Evolutionary conservation across 2,113 vertebrate genomes (phyloP).

Genomic region (Takifugu bimaculatus): DNA sequence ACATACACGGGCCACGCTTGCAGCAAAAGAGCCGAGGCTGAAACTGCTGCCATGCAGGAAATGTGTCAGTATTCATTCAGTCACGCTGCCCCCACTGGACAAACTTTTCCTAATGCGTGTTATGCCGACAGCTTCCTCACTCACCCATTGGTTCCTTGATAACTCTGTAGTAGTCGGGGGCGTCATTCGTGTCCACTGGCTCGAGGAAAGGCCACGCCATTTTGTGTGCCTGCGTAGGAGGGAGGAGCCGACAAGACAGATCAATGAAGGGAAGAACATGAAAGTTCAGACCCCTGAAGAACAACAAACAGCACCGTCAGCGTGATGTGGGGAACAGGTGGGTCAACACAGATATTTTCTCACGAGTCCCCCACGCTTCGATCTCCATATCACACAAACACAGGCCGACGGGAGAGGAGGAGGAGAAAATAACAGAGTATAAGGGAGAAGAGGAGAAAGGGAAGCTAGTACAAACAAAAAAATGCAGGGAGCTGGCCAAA

Average conservation of each 20-base stretch:
- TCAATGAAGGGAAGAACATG: conserved; percentile 29
- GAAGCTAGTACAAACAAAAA: conserved; percentile 23
- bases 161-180: conserved; percentile 96
- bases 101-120: not conserved
- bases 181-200: conserved; percentile 94
- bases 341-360: conserved; percentile 66
- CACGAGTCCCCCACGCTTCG: conserved; percentile 13
- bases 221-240: conserved; percentile 85
- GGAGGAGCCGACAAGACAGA: conserved; percentile 7
- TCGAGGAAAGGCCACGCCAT: conserved; percentile 94
- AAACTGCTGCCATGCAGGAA: too few relatives aligned
- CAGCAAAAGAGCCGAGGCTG: too few relatives aligned
- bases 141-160: conserved; percentile 99
- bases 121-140: conserved; percentile 30
- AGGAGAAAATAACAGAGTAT: conserved; percentile 15
- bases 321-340: conserved; percentile 64
- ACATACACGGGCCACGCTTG: too few relatives aligned
- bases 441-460: conserved; percentile 16
- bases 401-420: conserved; percentile 2
- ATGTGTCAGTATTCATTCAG: too few relatives aligned
- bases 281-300: conserved; percentile 42
- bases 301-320: conserved; percentile 55
- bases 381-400: not conserved
- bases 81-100: too few relatives aligned
- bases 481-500: conserved; percentile 52